Base-by-base conservation (phyloP, 2,888 invertebrate genomes). In the Drosophila nr. fundita region DNA sequence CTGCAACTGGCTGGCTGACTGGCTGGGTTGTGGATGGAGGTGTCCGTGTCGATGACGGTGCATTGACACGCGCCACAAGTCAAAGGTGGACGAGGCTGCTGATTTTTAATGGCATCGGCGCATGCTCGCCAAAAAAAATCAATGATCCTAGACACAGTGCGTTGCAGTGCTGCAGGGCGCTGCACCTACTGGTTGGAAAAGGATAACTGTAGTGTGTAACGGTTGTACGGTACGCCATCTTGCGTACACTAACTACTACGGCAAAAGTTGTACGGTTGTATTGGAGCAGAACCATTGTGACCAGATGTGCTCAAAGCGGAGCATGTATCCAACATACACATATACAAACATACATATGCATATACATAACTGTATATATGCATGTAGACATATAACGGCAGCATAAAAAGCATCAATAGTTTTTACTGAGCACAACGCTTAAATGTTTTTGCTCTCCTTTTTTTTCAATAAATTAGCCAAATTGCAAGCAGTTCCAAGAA, bases 11-110 rank as follows among this genome's bases (percentile, higher is more conserved):
- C 34, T 27, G 34, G 11, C 21, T 45, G 45, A 2, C 34, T 34
- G 45, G 21, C 15, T 45, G 21, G 13, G 13, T 45, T 24, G 24
- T 45, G 45, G 36, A 27, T n/a, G 36, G 68, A 60, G 48, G 55
- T 61, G 68, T 73, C 57, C 66, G 66, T 69, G 59, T 6, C 68
- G 45, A 24, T 48, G 61, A 55, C 79, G 81, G 86, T 90, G 90
- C 90, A 87, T 88, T 87, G 87, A 87, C 87, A 87, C 87, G 87
- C 82, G 90, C 80, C 76, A 79, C 55, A 68, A 70, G 63, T 77
- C 73, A 64, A 68, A 70, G 52, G 59, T 73, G 63, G 55, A 69
- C 66, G 68, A 57, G 48, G 27, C 57, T 58, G 52, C 15, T 50
- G 57, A 40, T 58, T 62, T 75, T 57, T n/a, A 27, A n/a, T 54